phyloP scores from a whole-genome alignment of 2,113 vertebrate genomes.

The Puffinus mauretanicus region DNA sequence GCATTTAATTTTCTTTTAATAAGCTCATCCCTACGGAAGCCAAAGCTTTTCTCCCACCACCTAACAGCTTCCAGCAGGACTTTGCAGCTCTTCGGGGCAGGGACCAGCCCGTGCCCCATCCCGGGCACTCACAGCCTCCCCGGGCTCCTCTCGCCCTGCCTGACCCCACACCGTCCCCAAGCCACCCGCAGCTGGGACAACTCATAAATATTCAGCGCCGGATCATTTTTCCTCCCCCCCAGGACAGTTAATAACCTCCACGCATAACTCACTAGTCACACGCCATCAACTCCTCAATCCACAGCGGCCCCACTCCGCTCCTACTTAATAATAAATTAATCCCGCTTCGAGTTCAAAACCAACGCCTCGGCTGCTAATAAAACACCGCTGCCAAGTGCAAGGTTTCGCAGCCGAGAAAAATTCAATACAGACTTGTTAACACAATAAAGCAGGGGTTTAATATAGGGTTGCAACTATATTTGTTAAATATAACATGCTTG shows the following conservation, averaged over 20 bases:
- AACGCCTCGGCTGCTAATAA: neutral
- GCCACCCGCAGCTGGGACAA: neutral
- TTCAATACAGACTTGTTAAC: neutral
- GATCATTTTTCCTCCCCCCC: neutral
- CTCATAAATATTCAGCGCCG: neutral
- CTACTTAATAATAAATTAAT: neutral
- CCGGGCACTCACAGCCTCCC: neutral
- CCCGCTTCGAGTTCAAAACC: neutral
- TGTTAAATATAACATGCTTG: neutral
- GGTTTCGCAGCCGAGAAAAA: neutral
- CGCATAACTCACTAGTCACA: neutral
- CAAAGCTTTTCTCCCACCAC: neutral
- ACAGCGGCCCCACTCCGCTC: neutral
- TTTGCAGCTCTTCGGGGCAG: neutral
- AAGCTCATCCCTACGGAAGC: neutral
- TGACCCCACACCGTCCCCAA: accelerated
- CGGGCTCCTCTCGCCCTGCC: neutral
- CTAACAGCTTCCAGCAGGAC: neutral
- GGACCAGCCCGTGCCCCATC: neutral
- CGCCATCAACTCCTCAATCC: neutral
- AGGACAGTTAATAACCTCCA: neutral
- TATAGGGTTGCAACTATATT: accelerated
- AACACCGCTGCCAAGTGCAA: neutral
- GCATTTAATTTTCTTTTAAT: neutral
- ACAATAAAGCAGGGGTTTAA: neutral